phyloP scores from a whole-genome alignment of 2,888 invertebrate genomes.

The Antheraea assamensis region DNA sequence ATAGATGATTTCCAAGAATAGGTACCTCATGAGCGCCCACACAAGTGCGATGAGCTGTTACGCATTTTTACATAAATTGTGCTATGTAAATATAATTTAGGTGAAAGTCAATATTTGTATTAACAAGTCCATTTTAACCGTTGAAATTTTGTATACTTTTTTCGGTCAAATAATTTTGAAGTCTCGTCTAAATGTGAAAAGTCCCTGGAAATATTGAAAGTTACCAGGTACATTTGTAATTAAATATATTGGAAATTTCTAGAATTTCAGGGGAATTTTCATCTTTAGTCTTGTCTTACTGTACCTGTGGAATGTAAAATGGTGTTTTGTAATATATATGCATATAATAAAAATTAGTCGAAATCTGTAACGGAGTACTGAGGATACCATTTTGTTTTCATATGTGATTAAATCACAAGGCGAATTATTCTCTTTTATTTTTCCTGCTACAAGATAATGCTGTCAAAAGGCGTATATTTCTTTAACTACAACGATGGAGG shows the following conservation, averaged over 20 bases:
- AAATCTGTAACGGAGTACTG: slow-evolving; percentile 44
- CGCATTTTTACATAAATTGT: slow-evolving; percentile 30
- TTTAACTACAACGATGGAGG: too few relatives aligned
- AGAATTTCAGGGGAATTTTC: neutral
- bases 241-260: neutral
- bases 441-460: neutral
- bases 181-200: neutral
- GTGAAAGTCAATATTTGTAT: neutral
- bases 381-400: slow-evolving; percentile 59
- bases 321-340: slow-evolving; percentile 40
- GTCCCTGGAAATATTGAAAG: neutral
- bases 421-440: slow-evolving; percentile 46
- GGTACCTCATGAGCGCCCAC: slow-evolving; percentile 22
- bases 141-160: neutral
- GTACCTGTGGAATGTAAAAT: slow-evolving; percentile 24
- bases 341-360: slow-evolving; percentile 30
- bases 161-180: neutral
- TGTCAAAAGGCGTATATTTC: too few relatives aligned
- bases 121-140: neutral
- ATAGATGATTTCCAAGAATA: slow-evolving; percentile 10
- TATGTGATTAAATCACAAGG: slow-evolving; percentile 77
- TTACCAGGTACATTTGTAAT: neutral
- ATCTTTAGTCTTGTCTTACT: slow-evolving; percentile 7
- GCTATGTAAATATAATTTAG: slow-evolving; percentile 36
- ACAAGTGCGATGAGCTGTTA: slow-evolving; percentile 20